Base-by-base conservation (phyloP, 2,797 vertebrate species). In the Anguilla marmorata region DNA sequence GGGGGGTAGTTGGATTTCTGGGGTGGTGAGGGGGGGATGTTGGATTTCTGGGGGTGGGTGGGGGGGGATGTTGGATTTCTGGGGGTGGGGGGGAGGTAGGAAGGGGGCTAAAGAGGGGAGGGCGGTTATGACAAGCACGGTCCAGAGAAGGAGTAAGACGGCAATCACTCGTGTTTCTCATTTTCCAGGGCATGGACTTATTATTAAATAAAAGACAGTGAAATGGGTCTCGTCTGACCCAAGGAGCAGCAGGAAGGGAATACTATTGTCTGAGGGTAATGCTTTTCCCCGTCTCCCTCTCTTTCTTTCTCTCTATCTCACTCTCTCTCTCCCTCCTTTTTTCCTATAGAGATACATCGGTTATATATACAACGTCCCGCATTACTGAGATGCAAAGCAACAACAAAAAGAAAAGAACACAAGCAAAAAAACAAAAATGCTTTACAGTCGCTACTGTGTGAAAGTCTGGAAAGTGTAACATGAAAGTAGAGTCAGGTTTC, bases 171-270 rank as follows among this genome's bases (percentile, higher is more conserved):
- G 91, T 92, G 11, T 24, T 74, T 86, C 92, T 91, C 89, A 84
- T 89, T 91, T 95, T 95, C 93, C 93, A 92, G 90, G 90, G 92
- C 88, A 92, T 89, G 91, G 89, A 90, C 92, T 93, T 90, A 93
- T 95, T 94, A 95, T 95, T 94, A 93, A 95, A 95, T 94, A 93
- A 93, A 94, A 94, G 91, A 93, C 91, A 93, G 93, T 92, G 92
- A 93, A 94, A 94, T 94, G 90, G 90, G 85, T 91, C 87, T 90
- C 91, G 92, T 92, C 92, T 94, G 91, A 94, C 92, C 91, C 87
- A 86, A 52, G 93, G 91, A 92, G 90, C 90, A 90, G 91, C 89
- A 88, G 91, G 89, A 90, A 93, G 90, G 92, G 92, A 94, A 94
- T 94, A 91, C 91, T 93, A 92, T 91, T 92, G 92, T 93, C 93